These are phyloP conservation scores for Trematomus bernacchii DNA, from an alignment of 2,797 vertebrate species.

Conservation along the genomic window DNA sequence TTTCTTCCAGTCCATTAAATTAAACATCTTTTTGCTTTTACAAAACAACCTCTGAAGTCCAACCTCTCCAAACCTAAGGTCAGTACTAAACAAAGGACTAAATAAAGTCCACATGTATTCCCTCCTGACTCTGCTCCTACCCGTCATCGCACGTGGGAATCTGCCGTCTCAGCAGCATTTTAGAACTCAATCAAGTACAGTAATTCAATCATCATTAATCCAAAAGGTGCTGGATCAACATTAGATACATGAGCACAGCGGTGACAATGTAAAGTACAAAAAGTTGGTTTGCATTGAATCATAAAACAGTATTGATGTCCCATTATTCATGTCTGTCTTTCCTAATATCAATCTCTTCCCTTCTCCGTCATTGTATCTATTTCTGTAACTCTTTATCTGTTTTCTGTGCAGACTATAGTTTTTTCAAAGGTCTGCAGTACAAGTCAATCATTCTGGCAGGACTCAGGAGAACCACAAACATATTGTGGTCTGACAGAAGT, in stretches of 20 bases:
- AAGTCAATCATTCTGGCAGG: conserved; percentile 54
- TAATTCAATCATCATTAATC: conserved; percentile 54
- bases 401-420: conserved; percentile 33
- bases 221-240: conserved; percentile 35
- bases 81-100: conserved; percentile 36
- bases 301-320: neutral
- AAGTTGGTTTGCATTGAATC: conserved; percentile 4
- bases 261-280: conserved; percentile 10
- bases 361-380: neutral
- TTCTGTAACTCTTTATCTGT: conserved; percentile 26
- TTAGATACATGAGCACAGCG: conserved; percentile 11
- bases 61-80: conserved; percentile 23
- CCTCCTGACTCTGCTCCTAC: conserved; percentile 48
- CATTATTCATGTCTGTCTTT: conserved; percentile 5
- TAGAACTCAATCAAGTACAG: conserved; percentile 67
- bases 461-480: conserved; percentile 36
- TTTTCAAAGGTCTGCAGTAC: conserved; percentile 46
- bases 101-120: conserved; percentile 42
- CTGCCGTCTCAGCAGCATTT: conserved; percentile 68
- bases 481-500: conserved; percentile 48
- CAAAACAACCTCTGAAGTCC: conserved; percentile 9
- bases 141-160: conserved; percentile 46
- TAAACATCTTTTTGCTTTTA: conserved; percentile 22
- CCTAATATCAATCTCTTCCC: neutral
- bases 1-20: conserved; percentile 10